Conservation (phyloP, 1,140 invertebrate species). For the Drosophila oshimai region DNA sequence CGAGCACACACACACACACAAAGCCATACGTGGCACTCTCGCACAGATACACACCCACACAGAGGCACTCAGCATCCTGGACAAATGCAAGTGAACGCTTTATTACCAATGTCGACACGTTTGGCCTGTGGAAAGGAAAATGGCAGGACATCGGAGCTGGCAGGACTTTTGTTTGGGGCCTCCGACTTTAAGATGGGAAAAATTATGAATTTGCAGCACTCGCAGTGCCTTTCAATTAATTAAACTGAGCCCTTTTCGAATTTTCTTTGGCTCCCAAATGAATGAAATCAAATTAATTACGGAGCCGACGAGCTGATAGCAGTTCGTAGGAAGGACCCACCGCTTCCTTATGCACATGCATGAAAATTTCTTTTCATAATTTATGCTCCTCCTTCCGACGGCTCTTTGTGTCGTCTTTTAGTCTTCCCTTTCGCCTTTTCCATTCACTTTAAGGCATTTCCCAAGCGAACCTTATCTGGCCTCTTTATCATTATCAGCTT, state of each 20-base stretch:
- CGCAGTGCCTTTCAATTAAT: slow-evolving; percentile 56
- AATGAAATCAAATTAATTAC: slow-evolving; percentile 79
- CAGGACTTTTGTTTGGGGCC: slow-evolving; percentile 30
- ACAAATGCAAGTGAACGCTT: slow-evolving; percentile 70
- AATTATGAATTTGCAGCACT: slow-evolving; percentile 55
- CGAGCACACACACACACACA: slow-evolving; percentile 20
- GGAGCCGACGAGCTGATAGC: slow-evolving; percentile 24
- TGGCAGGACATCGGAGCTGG: slow-evolving; percentile 16
- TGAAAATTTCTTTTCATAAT: slow-evolving; percentile 79
- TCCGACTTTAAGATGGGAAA: slow-evolving; percentile 5
- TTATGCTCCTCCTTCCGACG: slow-evolving; percentile 49
- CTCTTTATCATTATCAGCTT: slow-evolving; percentile 62
- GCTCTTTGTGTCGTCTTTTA: not conserved
- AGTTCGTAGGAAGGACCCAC: slow-evolving; percentile 1
- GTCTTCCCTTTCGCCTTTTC: slow-evolving; percentile 11
- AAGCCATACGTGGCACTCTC: not conserved
- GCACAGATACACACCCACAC: not conserved
- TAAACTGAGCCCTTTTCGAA: slow-evolving; percentile 42
- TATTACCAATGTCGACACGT: slow-evolving; percentile 75
- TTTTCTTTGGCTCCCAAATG: slow-evolving; percentile 61
- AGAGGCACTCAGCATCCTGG: slow-evolving; percentile 12
- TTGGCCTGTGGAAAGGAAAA: slow-evolving; percentile 11
- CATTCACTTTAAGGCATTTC: slow-evolving; percentile 57
- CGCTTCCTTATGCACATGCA: slow-evolving; percentile 66
- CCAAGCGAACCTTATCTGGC: slow-evolving; percentile 47